Evolutionary conservation across 2,113 vertebrate genomes (phyloP).

Genomic region (Fulica atra): DNA sequence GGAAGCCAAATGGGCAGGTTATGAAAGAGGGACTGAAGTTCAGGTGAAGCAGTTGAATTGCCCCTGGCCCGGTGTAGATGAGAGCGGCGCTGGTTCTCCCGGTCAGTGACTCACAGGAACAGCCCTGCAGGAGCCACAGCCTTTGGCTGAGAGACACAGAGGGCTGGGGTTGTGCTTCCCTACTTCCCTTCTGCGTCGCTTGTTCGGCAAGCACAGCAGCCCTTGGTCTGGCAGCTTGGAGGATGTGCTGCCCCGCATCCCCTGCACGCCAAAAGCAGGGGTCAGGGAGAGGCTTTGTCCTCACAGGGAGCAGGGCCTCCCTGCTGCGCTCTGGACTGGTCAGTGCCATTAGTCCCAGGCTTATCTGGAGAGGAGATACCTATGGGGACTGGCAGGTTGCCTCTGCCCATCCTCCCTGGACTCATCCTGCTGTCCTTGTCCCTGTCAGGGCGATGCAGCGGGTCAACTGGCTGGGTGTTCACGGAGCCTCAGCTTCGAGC

Average conservation of each 20-base stretch:
- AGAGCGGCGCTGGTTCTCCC: background rate
- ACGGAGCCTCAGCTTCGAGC: slow-evolving; percentile 13
- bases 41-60: background rate
- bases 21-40: background rate
- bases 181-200: background rate
- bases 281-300: background rate
- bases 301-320: background rate
- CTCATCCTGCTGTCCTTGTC: slow-evolving; percentile 51
- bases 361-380: background rate
- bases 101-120: slow-evolving; percentile 17
- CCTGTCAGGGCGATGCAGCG: background rate
- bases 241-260: slow-evolving; percentile 57
- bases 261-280: background rate
- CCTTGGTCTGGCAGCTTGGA: background rate
- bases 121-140: slow-evolving; percentile 1
- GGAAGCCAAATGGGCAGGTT: slow-evolving; percentile 42
- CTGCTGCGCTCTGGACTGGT: background rate
- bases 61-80: background rate
- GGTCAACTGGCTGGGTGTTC: background rate
- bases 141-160: background rate
- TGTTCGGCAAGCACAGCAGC: background rate
- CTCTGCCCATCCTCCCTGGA: background rate
- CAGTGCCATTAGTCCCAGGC: background rate
- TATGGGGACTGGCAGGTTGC: slow-evolving; percentile 18
- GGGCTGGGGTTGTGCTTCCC: slow-evolving; percentile 17